Evolutionary conservation across 2,888 invertebrate species (phyloP).

Genomic region (Ectemnius lituratus): DNA sequence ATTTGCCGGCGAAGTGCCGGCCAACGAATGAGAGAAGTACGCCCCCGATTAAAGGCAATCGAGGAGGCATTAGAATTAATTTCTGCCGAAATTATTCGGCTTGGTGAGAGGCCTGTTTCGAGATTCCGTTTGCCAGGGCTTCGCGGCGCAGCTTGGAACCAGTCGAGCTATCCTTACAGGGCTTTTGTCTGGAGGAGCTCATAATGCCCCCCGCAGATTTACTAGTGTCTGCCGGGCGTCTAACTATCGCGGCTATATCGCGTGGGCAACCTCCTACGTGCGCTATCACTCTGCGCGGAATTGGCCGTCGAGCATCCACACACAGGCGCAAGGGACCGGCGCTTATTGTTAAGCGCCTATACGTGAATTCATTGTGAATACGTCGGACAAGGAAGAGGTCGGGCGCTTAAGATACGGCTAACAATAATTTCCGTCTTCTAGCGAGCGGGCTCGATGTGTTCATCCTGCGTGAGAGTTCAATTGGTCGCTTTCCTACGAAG

Average conservation of each 20-base stretch:
- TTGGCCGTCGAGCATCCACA: constrained; percentile 33
- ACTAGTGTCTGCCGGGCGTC: constrained; percentile 46
- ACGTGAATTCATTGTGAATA: constrained; percentile 34
- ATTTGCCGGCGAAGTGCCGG: no score
- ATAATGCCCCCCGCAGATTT: constrained; percentile 30
- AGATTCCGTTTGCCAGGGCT: no score
- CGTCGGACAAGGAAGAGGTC: constrained; percentile 31
- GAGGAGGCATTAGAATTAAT: neutral
- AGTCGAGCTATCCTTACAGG: neutral
- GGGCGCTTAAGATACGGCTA: constrained; percentile 2
- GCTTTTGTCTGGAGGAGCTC: constrained; percentile 38
- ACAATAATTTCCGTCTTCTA: constrained; percentile 20
- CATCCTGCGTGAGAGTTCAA: constrained; percentile 31
- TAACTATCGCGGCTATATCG: constrained; percentile 36
- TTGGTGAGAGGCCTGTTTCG: neutral
- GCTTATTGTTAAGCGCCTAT: constrained; percentile 47
- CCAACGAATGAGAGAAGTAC: no score
- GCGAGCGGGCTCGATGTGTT: constrained; percentile 16
- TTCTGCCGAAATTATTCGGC: neutral
- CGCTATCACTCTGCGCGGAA: constrained; percentile 43
- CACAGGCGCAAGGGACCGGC: constrained; percentile 35
- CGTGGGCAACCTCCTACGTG: constrained; percentile 45
- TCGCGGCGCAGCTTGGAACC: no score
- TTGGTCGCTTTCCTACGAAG: constrained; percentile 27
- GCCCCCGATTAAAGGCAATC: neutral